Evolutionary conservation across 2,797 vertebrate species (phyloP), one percentile per base, ranked within the genome.

Genomic region (Amazona ochrocephala): DNA sequence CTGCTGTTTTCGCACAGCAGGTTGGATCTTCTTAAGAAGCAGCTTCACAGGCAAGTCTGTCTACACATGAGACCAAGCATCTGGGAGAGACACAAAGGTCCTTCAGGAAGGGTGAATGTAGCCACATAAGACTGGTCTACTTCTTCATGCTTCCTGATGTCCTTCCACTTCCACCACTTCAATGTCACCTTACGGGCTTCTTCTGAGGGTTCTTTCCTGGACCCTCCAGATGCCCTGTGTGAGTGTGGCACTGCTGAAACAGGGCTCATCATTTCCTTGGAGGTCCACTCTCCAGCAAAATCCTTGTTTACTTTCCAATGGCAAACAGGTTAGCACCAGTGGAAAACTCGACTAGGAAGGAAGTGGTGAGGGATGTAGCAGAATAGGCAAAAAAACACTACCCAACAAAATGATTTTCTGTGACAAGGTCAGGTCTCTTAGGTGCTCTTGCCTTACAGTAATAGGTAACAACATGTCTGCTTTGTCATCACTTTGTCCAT

Each of bases 151-250:
- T 75, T 41, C 32, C 30, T 50, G 13, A 30, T 3, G 0, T 7
- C 30, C 10, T 86, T 42, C 20, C 7, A 9, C 21, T 68, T 80
- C 27, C 5, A 78, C 6, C 29, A 16, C 27, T 9, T 23, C n/a
- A 48, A 72, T 12, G 4, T 8, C 22, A 91, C 24, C 6, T 5
- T 5, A 5, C 0, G 2, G 37, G 22, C 42, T 66, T 62, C 44
- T 87, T 82, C 42, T 9, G 3, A 37, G 34, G 5, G 9, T 24
- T 27, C 32, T 51, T 75, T 44, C 45, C 30, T 60, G 23, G 26
- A 48, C 18, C 26, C 8, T 83, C 29, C 48, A 37, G 0, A 0
- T 5, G 3, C 20, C 2, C 0, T 7, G 15, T 30, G 13, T 61
- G 27, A 72, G 21, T 11, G 32, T 58, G 70, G 20, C 42, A 32